phyloP scores from a whole-genome alignment of 2,113 vertebrate genomes.

The Hyaena hyaena region DNA sequence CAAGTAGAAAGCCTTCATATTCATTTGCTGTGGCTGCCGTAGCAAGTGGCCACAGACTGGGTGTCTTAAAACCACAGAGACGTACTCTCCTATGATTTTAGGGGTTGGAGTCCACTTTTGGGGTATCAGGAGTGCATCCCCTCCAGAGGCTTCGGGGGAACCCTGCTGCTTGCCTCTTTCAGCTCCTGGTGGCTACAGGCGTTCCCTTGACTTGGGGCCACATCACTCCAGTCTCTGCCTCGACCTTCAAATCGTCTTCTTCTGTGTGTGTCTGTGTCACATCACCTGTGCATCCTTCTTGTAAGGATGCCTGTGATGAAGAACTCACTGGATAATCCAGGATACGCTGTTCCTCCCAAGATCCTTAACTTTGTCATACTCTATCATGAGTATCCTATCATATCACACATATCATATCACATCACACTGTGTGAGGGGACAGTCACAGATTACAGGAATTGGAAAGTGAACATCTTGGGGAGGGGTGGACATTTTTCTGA shows the following conservation, averaged over 20 bases:
- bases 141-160: not conserved
- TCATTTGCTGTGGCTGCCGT: not conserved
- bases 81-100: not conserved
- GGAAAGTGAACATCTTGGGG: not conserved
- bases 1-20: slow-evolving; percentile 1
- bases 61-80: not conserved
- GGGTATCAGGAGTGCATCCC: not conserved
- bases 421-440: no score
- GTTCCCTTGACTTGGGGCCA: not conserved
- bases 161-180: not conserved
- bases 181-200: not conserved
- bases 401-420: no score
- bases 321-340: not conserved
- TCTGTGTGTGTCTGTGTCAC: not conserved
- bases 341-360: not conserved
- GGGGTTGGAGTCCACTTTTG: not conserved
- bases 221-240: not conserved
- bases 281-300: not conserved
- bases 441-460: not conserved
- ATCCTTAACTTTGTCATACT: not conserved
- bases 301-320: not conserved
- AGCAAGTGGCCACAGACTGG: not conserved
- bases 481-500: not conserved
- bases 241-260: not conserved
- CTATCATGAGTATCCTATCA: no score